phyloP scores from a whole-genome alignment of 2,797 vertebrate species.

The Micropoecilia bifurca region DNA sequence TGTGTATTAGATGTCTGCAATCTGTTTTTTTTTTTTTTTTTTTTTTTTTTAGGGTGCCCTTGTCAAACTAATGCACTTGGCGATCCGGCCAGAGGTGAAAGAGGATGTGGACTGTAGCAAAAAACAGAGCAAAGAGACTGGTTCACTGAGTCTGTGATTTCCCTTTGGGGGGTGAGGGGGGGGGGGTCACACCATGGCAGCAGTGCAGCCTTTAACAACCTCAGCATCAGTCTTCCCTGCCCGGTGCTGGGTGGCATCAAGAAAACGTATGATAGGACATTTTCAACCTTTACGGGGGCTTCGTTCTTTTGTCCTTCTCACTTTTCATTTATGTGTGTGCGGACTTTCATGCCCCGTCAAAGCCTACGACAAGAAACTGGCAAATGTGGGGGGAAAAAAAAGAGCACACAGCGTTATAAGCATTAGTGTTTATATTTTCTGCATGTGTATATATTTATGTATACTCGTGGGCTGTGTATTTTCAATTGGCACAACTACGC shows the following conservation, averaged over 20 bases:
- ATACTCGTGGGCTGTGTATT: background rate
- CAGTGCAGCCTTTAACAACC: conserved; percentile 64
- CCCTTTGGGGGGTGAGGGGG: conserved; percentile 59
- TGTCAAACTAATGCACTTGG: conserved; percentile 76
- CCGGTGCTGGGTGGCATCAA: conserved; percentile 38
- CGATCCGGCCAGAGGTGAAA: conserved; percentile 61
- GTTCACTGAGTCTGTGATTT: conserved; percentile 76
- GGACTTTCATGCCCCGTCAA: background rate
- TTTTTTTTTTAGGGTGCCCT: conserved; percentile 51
- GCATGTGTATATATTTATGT: background rate
- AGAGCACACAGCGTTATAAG: background rate
- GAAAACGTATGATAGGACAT: conserved; percentile 25
- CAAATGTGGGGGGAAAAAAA: background rate
- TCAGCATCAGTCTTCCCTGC: conserved; percentile 32
- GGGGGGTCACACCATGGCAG: conserved; percentile 51
- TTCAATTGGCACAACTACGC: background rate
- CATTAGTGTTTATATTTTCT: background rate
- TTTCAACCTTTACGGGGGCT: conserved; percentile 6
- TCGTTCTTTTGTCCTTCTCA: conserved; percentile 11
- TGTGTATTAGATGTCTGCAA: conserved; percentile 20
- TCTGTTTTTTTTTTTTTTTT: conserved; percentile 4
- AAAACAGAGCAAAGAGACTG: conserved; percentile 55
- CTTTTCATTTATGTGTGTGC: background rate
- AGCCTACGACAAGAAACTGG: background rate
- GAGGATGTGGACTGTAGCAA: conserved; percentile 60